A percentile compares a stretch with the other conserved stretches of the same genome.
phyloP scores from a whole-genome alignment of 2,113 vertebrate species.

The Conger conger region DNA sequence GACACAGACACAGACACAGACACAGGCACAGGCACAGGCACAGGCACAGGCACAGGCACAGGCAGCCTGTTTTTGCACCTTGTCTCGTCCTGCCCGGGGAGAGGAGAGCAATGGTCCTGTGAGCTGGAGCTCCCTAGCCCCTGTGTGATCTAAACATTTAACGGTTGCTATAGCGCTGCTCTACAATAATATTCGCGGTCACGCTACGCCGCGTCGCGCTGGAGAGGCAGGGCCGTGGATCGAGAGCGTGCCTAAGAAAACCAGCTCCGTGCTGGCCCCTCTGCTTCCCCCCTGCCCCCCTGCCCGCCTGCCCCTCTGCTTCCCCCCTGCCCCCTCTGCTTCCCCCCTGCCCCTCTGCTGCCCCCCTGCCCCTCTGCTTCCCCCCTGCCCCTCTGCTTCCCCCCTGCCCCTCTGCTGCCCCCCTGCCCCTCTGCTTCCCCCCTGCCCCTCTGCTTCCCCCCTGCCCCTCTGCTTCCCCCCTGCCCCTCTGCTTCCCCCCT shows the following conservation, averaged over 20 bases:
- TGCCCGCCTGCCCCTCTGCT: not conserved
- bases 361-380: not conserved
- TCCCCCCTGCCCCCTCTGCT: not conserved
- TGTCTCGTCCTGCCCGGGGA: not conserved
- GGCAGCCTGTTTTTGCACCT: not conserved
- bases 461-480: not conserved
- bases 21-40: too few species aligned
- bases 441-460: not conserved
- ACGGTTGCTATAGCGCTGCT: constrained; percentile 30
- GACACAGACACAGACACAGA: not conserved
- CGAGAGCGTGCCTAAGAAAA: constrained; percentile 14
- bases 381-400: not conserved
- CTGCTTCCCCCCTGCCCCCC: not conserved
- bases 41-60: not conserved
- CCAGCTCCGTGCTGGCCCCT: not conserved
- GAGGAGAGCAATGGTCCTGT: too few species aligned
- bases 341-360: not conserved
- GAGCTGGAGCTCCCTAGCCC: not conserved
- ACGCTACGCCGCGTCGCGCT: constrained; percentile 4
- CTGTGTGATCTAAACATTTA: constrained; percentile 24
- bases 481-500: too few species aligned
- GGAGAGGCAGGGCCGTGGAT: not conserved
- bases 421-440: not conserved
- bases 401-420: not conserved
- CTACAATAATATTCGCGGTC: constrained; percentile 32